phyloP scores from a whole-genome alignment of 2,888 invertebrate genomes.

The Cataglyphis rosenhaueri region DNA sequence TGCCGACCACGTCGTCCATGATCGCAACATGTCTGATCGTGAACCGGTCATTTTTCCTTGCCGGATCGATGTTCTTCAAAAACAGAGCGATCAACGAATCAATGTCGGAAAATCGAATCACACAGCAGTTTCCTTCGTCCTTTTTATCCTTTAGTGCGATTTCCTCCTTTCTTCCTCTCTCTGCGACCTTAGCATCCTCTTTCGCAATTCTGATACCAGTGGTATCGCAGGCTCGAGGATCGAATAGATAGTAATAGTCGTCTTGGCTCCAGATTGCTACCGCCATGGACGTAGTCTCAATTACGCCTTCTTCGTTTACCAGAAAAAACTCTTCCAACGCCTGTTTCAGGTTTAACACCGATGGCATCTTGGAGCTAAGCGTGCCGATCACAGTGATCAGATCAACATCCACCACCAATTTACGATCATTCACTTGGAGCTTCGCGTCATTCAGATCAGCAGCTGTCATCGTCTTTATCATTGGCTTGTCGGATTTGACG shows the following conservation, averaged over 20 bases:
- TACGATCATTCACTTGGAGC: slow-evolving; percentile 72
- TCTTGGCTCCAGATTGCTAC: slow-evolving; percentile 88
- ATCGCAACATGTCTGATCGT: slow-evolving; percentile 75
- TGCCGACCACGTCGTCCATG: slow-evolving; percentile 78
- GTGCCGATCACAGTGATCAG: slow-evolving; percentile 80
- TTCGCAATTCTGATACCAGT: slow-evolving; percentile 79
- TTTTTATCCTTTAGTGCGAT: slow-evolving; percentile 56
- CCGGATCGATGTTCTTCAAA: slow-evolving; percentile 74
- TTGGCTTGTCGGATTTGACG: slow-evolving; percentile 74
- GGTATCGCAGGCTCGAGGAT: slow-evolving; percentile 86
- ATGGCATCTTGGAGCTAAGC: slow-evolving; percentile 76
- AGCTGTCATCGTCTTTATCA: slow-evolving; percentile 76
- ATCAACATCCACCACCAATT: slow-evolving; percentile 78
- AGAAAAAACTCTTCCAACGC: slow-evolving; percentile 81
- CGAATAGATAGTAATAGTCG: slow-evolving; percentile 88
- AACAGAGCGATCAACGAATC: slow-evolving; percentile 71
- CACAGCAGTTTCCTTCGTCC: slow-evolving; percentile 79
- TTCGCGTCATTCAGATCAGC: slow-evolving; percentile 75
- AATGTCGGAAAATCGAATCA: slow-evolving; percentile 75
- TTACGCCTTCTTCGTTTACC: slow-evolving; percentile 76
- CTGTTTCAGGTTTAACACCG: slow-evolving; percentile 76
- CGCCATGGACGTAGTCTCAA: slow-evolving; percentile 79
- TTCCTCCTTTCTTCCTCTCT: slow-evolving; percentile 46
- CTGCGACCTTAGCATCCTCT: slow-evolving; percentile 63
- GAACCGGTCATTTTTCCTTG: slow-evolving; percentile 79